A percentile compares a stretch with the other conserved stretches of the same genome.
phyloP scores from a whole-genome alignment of 2,888 invertebrate genomes.

The Polia nebulosa region DNA sequence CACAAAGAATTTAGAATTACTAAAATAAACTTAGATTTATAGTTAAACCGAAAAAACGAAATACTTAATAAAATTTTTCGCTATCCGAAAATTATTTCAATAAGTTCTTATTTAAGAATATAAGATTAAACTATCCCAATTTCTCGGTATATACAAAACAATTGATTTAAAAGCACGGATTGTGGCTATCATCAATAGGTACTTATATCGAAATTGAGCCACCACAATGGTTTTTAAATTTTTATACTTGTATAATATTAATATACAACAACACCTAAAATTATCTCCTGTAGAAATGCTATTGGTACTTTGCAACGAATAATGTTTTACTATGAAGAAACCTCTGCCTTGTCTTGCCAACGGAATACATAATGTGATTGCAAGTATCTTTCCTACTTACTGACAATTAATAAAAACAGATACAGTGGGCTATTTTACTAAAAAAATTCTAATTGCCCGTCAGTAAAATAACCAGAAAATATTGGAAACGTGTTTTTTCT shows the following conservation, averaged over 20 bases:
- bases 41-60: slow-evolving; percentile 23
- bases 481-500: too few relatives aligned
- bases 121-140: slow-evolving; percentile 70
- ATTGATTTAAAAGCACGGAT: slow-evolving; percentile 69
- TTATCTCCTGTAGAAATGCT: slow-evolving; percentile 61
- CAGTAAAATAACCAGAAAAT: too few relatives aligned
- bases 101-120: slow-evolving; percentile 28
- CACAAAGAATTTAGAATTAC: slow-evolving; percentile 30
- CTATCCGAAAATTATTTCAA: slow-evolving; percentile 32
- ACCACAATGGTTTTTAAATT: slow-evolving; percentile 74
- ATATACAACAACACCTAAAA: slow-evolving; percentile 72
- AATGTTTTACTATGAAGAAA: not conserved
- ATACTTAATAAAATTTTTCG: not conserved
- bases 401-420: not conserved
- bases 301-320: slow-evolving; percentile 73
- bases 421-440: too few relatives aligned
- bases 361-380: not conserved
- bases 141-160: slow-evolving; percentile 65
- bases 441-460: too few relatives aligned
- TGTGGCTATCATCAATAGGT: slow-evolving; percentile 73
- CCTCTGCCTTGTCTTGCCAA: slow-evolving; percentile 14
- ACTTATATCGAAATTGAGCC: slow-evolving; percentile 79
- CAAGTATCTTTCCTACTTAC: not conserved
- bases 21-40: slow-evolving; percentile 34
- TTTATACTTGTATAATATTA: slow-evolving; percentile 64